Evolutionary conservation across 1,140 invertebrate genomes (phyloP).

Genomic region (Caerostris extrusa): DNA sequence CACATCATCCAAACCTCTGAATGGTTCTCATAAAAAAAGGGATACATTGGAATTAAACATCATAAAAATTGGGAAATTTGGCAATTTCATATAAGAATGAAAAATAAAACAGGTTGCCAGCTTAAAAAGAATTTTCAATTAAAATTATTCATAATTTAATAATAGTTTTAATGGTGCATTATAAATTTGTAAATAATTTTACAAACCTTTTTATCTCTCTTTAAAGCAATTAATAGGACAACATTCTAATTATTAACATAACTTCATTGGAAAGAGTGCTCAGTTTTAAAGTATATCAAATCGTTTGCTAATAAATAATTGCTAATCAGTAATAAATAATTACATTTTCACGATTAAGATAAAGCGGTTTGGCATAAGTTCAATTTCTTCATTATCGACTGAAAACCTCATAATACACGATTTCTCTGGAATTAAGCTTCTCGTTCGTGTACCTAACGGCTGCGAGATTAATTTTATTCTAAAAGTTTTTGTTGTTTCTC

Average conservation of each 20-base stretch:
- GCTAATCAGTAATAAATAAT: not conserved
- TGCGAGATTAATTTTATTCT: too few relatives aligned
- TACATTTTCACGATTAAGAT: conserved; percentile 26
- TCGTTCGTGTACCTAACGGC: not conserved
- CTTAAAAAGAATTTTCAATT: too few relatives aligned
- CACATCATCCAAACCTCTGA: too few relatives aligned
- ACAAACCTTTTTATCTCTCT: too few relatives aligned
- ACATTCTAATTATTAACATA: not conserved
- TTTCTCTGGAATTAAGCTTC: conserved; percentile 31
- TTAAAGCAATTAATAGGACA: too few relatives aligned
- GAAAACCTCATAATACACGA: conserved; percentile 15
- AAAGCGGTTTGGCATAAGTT: conserved; percentile 55
- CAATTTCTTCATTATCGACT: conserved; percentile 44
- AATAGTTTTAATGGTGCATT: too few relatives aligned
- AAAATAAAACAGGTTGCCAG: too few relatives aligned
- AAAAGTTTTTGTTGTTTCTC: too few relatives aligned
- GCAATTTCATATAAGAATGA: too few relatives aligned
- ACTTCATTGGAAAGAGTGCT: not conserved
- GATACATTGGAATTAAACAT: not conserved
- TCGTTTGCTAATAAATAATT: conserved; percentile 9
- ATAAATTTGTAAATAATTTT: too few relatives aligned
- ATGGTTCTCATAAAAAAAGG: not conserved
- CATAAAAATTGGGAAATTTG: too few relatives aligned
- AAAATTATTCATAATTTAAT: too few relatives aligned
- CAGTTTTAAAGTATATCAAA: not conserved